Base-by-base conservation (phyloP, 2,797 vertebrate genomes). In the Lepilemur septentrionalis region DNA sequence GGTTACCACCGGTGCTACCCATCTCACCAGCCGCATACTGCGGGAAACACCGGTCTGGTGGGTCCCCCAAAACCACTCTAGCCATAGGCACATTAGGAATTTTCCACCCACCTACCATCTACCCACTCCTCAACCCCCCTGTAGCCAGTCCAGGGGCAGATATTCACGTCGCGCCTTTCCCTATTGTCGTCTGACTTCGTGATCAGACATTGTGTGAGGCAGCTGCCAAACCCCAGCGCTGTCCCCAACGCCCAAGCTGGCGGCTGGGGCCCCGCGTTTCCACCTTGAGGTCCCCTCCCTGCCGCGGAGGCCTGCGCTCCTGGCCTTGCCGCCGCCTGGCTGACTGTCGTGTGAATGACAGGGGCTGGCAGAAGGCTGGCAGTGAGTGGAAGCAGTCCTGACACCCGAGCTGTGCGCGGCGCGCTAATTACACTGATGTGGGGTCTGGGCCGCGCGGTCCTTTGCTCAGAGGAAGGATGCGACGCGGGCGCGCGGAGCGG, bases 381-480 rank as follows among this genome's bases (percentile, higher is more conserved):
- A 96, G 96, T 92, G 98, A 98, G 97, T 85, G 96, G 98, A 98
- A 98, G 99, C 96, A 92, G 91, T 97, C 97, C 98, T 99, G 99
- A 99, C 99, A 99, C 98, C 98, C 98, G 99, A 98, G 97, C 99
- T 98, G 98, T 98, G 98, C 97, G 98, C 98, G 96, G 96, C 91
- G 85, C 95, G 96, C 98, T 99, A 99, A 98, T 98, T 98, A 97
- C 97, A 95, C 94, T 93, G 98, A 97, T 97, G 98, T 97, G 96
- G 97, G 96, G 97, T 97, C 97, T 92, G 97, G 93, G 97, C 96
- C 69, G 95, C 52, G 84, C 84, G 95, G 97, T 91, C 91, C 97
- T 93, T 90, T 55, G 97, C 97, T 98, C 96, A 95, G 98, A 97
- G 98, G 98, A 98, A 97, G 98, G 98, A 98, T 97, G 98, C 96